phyloP scores from a whole-genome alignment of 2,113 vertebrate species.

The Cepphus grylle region DNA sequence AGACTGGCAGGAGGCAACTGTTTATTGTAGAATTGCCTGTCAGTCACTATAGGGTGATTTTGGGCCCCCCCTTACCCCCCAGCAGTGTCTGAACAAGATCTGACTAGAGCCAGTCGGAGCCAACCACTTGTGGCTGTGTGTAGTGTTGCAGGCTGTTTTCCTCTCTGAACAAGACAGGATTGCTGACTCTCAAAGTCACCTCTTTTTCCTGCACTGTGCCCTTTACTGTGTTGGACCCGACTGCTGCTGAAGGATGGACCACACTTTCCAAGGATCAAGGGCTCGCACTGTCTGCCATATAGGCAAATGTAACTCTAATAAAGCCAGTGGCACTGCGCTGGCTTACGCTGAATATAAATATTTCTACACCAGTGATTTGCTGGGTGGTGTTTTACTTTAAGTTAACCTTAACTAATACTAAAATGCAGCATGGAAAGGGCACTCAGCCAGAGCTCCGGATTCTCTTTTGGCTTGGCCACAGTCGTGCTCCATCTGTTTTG shows the following conservation, averaged over 20 bases:
- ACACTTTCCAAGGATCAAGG: fast-evolving
- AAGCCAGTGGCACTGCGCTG: background rate
- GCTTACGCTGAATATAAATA: background rate
- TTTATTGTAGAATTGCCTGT: background rate
- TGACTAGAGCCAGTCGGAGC: background rate
- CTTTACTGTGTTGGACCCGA: background rate
- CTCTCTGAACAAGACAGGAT: background rate
- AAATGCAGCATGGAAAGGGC: background rate
- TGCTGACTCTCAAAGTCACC: background rate
- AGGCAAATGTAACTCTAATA: background rate
- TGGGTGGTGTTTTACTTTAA: background rate
- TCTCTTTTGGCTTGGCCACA: fast-evolving
- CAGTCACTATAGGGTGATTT: background rate
- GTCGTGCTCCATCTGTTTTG: background rate
- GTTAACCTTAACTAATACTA: background rate
- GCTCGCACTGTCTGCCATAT: fast-evolving
- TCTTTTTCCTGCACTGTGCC: background rate
- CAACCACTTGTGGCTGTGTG: background rate
- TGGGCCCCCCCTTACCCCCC: too few relatives aligned
- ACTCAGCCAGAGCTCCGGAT: background rate
- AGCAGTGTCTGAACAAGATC: background rate
- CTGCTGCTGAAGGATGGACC: background rate
- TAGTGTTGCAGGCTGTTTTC: background rate
- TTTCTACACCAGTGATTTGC: background rate
- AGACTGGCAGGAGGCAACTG: background rate